Base-by-base conservation (phyloP, 1,140 invertebrate genomes). In the Leptinotarsa defecta region DNA sequence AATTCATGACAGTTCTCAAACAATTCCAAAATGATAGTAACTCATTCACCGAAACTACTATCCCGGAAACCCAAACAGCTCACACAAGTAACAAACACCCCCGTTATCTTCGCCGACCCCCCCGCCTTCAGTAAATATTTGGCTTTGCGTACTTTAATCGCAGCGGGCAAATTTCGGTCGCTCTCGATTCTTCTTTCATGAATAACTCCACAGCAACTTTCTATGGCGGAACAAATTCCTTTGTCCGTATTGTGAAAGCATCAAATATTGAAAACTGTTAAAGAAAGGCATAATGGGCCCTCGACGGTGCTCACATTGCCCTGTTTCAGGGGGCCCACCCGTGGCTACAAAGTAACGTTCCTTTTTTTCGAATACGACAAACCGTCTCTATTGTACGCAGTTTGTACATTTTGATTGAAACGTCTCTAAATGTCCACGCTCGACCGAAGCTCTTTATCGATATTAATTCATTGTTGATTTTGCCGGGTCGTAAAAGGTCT, bases 241-340 rank as follows among this genome's bases (percentile, higher is more conserved):
- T 57, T 57, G 52, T 57, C 52, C 52, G 52, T 17, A 57, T 57
- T 57, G 52, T 57, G 52, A 57, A 17, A 19, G 52, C 52, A 57
- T 57, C 52, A 57, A 57, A 57, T 57, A 57, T 57, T 57, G 52
- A 57, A 57, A 57, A 57, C 15, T 57, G 52, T 57, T 57, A 5
- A 17, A 57, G 52, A 43, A 43, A 43, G 8, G 8, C n/a, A 57
- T 57, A 57, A 57, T 57, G 6, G 52, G n/a, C 52, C 52, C 52
- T 57, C n/a, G n/a, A 57, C 15, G n/a, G n/a, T 19, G 17, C 17
- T 57, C 52, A 3, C 52, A 57, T 57, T n/a, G 52, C 52, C 52
- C 52, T 57, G 15, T 17, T 57, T 57, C 34, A 19, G 52, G n/a
- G 52, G n/a, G 52, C 52, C 52, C 52, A 57, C 52, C 52, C 52